Evolutionary conservation across 2,113 vertebrate genomes (phyloP), one percentile per base, ranked within the genome.

Genomic region (Phalacrocorax pelagicus): DNA sequence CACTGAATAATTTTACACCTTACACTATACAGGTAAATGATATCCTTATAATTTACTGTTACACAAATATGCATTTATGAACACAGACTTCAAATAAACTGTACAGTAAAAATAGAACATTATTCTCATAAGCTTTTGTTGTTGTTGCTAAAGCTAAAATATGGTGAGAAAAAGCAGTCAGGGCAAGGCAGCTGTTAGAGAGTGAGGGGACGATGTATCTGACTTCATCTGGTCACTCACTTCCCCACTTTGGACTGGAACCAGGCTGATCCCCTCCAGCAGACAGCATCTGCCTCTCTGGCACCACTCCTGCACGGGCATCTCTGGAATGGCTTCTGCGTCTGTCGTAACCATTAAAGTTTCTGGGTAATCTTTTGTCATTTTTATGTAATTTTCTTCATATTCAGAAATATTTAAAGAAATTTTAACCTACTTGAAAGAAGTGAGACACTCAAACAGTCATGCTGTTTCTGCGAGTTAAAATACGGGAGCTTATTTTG

Each of bases 251-350:
- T 55, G 58, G 63, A 46, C 36, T 54, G 94, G 87, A 93, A 80
- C 32, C 79, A 83, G 83, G 66, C 62, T 51, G 77, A 65, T 79
- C 55, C 32, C 71, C 49, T 90, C 83, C 79, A 74, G 29, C 74
- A 70, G 66, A 40, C 54, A 85, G 90, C 96, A 96, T 96, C 97
- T 97, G 94, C 79, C 92, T 81, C 65, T 84, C 95, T 97, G 96
- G 96, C 95, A 86, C 18, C 5, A 10, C 54, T 90, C 13, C 29
- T 46, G 72, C 92, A 38, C 1, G 4, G 47, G 65, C 90, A 42
- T 52, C 59, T 88, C 58, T 75, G 96, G 85, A 81, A 23, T 66
- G 81, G 59, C 86, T 94, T 72, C 84, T 90, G 86, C 57, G 15
- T 81, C 80, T 77, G 7, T 93, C 24, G 11, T 79, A 92, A 3